Conservation (phyloP, 2,888 invertebrate species). For the Agonopterix heracliana region DNA sequence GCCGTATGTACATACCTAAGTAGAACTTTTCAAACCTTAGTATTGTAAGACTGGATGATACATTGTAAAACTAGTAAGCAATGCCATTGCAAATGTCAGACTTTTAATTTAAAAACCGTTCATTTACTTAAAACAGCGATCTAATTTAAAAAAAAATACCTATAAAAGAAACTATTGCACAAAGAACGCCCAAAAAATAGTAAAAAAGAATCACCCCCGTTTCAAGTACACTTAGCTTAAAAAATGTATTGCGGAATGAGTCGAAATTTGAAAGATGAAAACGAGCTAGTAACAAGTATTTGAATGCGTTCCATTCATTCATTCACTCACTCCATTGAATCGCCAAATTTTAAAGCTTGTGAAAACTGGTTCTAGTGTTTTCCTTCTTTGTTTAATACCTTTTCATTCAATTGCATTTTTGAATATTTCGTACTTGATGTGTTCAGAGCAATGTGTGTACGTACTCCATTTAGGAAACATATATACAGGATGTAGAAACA, state of each 20-base stretch:
- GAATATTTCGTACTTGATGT: no score
- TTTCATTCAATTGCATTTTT: background rate
- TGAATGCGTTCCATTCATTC: conserved; percentile 10
- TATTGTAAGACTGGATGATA: no score
- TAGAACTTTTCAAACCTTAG: no score
- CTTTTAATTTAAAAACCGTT: background rate
- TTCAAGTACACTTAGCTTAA: conserved; percentile 8
- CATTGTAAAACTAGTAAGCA: no score
- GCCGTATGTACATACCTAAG: no score
- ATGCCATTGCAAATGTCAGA: no score
- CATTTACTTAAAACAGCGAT: background rate
- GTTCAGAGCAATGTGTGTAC: no score
- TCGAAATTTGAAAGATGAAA: conserved; percentile 1
- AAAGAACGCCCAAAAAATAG: conserved; percentile 5
- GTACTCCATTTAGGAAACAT: no score
- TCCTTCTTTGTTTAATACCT: background rate
- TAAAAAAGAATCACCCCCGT: conserved; percentile 7
- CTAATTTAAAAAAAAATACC: background rate
- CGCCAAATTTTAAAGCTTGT: conserved; percentile 14
- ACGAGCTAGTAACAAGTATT: conserved; percentile 8
- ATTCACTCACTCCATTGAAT: conserved; percentile 19
- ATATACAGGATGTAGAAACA: no score
- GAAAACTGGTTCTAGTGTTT: background rate
- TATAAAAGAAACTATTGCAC: conserved; percentile 10
- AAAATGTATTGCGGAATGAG: conserved; percentile 4